Conservation (phyloP, 2,797 vertebrate genomes). For the Acanthis flammea region DNA sequence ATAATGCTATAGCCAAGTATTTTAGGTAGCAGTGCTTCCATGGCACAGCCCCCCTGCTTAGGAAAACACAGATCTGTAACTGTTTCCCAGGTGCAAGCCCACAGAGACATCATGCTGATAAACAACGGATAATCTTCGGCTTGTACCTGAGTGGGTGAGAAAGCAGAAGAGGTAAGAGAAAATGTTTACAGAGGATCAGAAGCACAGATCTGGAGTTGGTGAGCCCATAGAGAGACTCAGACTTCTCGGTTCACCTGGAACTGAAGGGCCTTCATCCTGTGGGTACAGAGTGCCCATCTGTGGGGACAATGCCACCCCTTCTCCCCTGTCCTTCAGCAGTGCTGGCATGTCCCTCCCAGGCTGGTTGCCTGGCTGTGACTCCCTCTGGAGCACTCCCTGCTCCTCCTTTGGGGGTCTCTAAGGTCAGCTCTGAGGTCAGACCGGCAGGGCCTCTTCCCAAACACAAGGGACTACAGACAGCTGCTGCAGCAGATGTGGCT, state of each 20-base stretch:
- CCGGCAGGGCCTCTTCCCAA: not conserved
- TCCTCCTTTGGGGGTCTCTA: not conserved
- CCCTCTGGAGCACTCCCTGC: not conserved
- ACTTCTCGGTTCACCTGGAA: not conserved
- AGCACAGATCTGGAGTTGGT: not conserved
- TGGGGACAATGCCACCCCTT: rapidly evolving
- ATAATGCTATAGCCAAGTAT: not conserved
- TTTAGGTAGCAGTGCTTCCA: not conserved
- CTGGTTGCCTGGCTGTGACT: not conserved
- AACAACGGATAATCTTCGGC: not conserved
- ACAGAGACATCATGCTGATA: not conserved
- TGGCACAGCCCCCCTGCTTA: not conserved
- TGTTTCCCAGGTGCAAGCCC: not conserved
- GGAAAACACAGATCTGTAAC: not conserved
- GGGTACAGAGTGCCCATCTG: not conserved
- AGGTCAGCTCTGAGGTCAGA: not conserved
- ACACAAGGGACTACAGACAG: not conserved
- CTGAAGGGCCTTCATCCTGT: not conserved
- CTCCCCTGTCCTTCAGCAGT: not conserved
- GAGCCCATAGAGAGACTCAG: not conserved
- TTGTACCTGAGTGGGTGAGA: not conserved
- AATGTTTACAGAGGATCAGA: not conserved
- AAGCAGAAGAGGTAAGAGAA: not conserved
- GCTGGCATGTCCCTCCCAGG: not conserved
- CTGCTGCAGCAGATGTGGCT: slow-evolving; percentile 11